Evolutionary conservation across 2,888 invertebrate genomes (phyloP), one percentile per base, ranked within the genome.

Genomic region (Euplexia lucipara): DNA sequence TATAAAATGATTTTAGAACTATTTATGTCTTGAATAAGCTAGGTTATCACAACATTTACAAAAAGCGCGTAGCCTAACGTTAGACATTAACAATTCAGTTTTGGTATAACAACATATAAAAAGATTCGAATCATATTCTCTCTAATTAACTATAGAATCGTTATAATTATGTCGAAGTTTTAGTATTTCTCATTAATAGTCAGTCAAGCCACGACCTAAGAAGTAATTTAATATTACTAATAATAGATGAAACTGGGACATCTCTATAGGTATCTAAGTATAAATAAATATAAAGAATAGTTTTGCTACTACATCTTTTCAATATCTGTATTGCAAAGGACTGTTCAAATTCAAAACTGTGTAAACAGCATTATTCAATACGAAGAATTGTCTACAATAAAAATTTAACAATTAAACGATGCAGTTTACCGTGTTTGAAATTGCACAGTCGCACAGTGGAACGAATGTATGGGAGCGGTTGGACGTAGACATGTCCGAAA

Each of bases 121-220:
- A 91, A 91, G 86, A 90, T 88, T 90, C 87, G 89, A 91, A 92
- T 90, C 75, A 90, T 86, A 91, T 89, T 91, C 90, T 87, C 86
- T 88, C 85, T 88, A 89, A 86, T 86, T 86, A 79, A 58, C 83
- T 74, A 81, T 73, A 81, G 75, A 81, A 78, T 79, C 72, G 69
- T 79, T 70, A 68, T 49, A 71, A n/a, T 69, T 77, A 73, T 74
- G 82, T 77, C 70, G 78, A 83, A 83, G 79, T 82, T 81, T 81
- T 83, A 84, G 76, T 77, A 74, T 76, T 83, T 85, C 78, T 82
- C 78, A 81, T 83, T 83, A 84, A 81, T 85, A 84, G 69, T 88
- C 88, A 86, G 86, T 88, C 88, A 86, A 87, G 87, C 86, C 80
- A 83, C 79, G 77, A 83, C 79, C 80, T 88, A 83, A 75, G 79